Percentiles rank a stretch among this genome's conserved stretches.
Conservation (phyloP, 2,113 vertebrate genomes). For the Podarcis muralis region DNA sequence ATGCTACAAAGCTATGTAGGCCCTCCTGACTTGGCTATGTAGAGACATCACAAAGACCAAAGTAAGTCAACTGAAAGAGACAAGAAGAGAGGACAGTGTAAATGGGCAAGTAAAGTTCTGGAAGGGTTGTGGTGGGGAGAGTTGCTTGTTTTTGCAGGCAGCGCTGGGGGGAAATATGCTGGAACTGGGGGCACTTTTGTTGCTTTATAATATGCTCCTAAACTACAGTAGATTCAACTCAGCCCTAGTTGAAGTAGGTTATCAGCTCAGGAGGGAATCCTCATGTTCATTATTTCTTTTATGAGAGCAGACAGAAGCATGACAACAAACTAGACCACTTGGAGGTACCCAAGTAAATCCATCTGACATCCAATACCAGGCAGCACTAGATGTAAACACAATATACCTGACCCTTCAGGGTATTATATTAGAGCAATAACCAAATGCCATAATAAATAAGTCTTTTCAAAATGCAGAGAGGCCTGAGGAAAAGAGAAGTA, state of each 20-base stretch:
- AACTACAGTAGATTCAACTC: neutral
- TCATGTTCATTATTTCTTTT: slow-evolving; percentile 32
- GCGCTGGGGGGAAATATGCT: neutral
- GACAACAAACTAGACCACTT: slow-evolving; percentile 32
- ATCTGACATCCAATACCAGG: neutral
- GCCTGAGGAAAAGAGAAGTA: neutral
- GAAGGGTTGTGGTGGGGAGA: too few species aligned
- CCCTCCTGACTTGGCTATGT: neutral
- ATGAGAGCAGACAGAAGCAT: slow-evolving; percentile 35
- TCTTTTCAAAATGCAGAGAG: neutral
- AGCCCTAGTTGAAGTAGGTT: slow-evolving; percentile 5
- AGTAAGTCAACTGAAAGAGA: neutral
- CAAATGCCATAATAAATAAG: slow-evolving; percentile 40
- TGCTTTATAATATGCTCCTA: neutral
- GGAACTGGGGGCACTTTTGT: neutral
- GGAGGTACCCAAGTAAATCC: slow-evolving; percentile 34
- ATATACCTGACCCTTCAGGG: slow-evolving; percentile 3
- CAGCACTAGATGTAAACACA: slow-evolving; percentile 1
- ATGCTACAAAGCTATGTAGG: neutral
- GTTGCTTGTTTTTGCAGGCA: neutral
- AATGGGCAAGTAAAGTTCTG: too few species aligned
- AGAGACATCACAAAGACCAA: neutral
- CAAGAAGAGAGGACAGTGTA: neutral
- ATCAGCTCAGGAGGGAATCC: slow-evolving; percentile 24
- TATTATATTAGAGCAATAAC: slow-evolving; percentile 38